Conservation (phyloP, 1,140 invertebrate genomes). For the Epicauta chinensis region DNA sequence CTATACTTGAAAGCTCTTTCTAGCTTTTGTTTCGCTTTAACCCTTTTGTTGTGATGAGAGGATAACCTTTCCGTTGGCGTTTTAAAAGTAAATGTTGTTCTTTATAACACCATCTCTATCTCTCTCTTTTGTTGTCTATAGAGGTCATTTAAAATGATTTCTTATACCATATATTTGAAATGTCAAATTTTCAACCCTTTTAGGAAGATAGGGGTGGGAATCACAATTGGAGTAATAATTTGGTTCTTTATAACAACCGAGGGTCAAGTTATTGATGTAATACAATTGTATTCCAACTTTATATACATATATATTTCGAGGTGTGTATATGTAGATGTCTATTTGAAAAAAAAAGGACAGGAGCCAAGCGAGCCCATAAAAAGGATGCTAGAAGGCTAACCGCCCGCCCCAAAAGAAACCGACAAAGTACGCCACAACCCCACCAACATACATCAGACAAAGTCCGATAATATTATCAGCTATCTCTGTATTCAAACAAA, state of each 20-base stretch:
- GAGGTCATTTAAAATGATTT: neutral
- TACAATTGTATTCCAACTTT: no score
- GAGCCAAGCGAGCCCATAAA: neutral
- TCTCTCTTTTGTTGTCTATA: constrained; percentile 11
- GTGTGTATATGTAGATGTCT: no score
- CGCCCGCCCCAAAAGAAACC: constrained; percentile 4
- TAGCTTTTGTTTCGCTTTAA: constrained; percentile 35
- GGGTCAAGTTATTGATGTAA: no score
- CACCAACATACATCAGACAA: neutral
- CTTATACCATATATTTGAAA: neutral
- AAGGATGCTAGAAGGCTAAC: constrained; percentile 2
- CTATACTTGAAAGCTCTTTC: constrained; percentile 31
- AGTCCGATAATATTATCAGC: neutral
- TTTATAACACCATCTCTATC: no score
- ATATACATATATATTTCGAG: no score
- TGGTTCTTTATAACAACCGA: neutral
- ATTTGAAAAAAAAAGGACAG: neutral
- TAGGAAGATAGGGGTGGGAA: no score
- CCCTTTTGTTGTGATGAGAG: constrained; percentile 32
- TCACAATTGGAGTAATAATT: no score
- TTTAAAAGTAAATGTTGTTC: no score
- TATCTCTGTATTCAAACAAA: no score
- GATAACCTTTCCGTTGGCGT: neutral
- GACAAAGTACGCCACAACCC: neutral
- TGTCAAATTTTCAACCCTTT: neutral